phyloP scores from a whole-genome alignment of 1,140 invertebrate species.

The Trichonephila clavata region DNA sequence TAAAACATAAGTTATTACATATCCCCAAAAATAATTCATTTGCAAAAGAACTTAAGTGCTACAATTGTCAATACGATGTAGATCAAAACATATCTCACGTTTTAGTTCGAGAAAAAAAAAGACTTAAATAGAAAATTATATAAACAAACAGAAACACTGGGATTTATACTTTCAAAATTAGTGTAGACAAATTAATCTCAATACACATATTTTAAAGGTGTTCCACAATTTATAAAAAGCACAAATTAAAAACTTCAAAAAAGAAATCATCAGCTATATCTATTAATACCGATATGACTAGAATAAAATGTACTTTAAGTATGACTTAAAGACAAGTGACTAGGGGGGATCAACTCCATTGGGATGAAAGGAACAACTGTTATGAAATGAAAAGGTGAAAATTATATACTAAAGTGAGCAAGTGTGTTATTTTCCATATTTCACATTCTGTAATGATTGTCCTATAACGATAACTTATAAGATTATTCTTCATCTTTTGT shows the following conservation, averaged over 20 bases:
- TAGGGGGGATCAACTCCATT: slow-evolving; percentile 27
- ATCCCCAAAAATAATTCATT: not conserved
- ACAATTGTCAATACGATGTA: not conserved
- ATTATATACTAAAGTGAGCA: slow-evolving; percentile 37
- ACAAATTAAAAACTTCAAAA: slow-evolving; percentile 19
- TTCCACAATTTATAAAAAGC: slow-evolving; percentile 8
- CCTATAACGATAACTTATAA: not conserved
- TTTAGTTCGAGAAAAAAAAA: not conserved
- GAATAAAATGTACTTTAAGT: slow-evolving; percentile 51
- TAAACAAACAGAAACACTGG: not conserved
- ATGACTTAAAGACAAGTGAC: slow-evolving; percentile 57
- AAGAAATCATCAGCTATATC: slow-evolving; percentile 3
- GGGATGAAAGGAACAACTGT: slow-evolving; percentile 38
- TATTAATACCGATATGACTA: slow-evolving; percentile 68
- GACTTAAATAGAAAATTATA: not conserved
- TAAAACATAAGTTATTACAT: not conserved
- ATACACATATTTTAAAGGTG: not conserved
- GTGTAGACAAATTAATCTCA: slow-evolving; percentile 8
- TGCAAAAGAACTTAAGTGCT: not conserved
- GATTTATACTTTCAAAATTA: not conserved
- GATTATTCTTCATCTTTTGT: not conserved
- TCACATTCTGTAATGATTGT: slow-evolving; percentile 48
- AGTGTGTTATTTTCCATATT: slow-evolving; percentile 30
- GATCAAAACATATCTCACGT: not conserved
- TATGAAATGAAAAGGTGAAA: slow-evolving; percentile 40